Percentiles rank a stretch among this genome's conserved stretches.
phyloP scores from a whole-genome alignment of 2,797 vertebrate genomes.

The Erpetoichthys calabaricus region DNA sequence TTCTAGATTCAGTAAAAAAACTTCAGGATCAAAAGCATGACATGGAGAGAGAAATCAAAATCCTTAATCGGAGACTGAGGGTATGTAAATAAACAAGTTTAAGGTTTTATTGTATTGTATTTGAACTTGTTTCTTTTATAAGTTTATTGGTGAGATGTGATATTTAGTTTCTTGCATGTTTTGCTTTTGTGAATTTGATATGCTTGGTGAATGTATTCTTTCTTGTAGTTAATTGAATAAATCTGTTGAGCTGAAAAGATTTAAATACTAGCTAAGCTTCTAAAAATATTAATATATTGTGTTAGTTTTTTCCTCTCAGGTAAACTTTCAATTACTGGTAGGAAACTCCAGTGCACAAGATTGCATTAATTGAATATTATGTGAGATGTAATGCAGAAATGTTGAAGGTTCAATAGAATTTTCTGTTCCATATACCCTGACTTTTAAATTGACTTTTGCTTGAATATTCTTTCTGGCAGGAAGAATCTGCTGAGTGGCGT shows the following conservation, averaged over 20 bases:
- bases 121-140: too few species aligned
- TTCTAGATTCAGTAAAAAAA: constrained; percentile 80
- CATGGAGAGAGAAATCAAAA: constrained; percentile 93
- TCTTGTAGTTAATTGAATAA: too few species aligned
- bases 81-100: constrained; percentile 32
- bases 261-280: too few species aligned
- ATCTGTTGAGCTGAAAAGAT: too few species aligned
- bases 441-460: constrained; percentile 1
- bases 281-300: too few species aligned
- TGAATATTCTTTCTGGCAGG: constrained; percentile 35
- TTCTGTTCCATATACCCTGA: constrained; percentile 17
- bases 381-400: too few species aligned
- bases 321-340: too few species aligned
- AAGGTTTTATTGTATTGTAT: too few species aligned
- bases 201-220: too few species aligned
- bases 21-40: constrained; percentile 90
- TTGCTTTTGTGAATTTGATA: not conserved
- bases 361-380: too few species aligned
- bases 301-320: too few species aligned
- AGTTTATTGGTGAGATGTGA: not conserved
- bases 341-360: too few species aligned
- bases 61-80: constrained; percentile 77
- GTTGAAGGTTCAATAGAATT: not conserved
- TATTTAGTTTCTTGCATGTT: not conserved
- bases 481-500: constrained; percentile 90